Evolutionary conservation across 2,797 vertebrate genomes (phyloP).

Genomic region (Delichon dasypus): DNA sequence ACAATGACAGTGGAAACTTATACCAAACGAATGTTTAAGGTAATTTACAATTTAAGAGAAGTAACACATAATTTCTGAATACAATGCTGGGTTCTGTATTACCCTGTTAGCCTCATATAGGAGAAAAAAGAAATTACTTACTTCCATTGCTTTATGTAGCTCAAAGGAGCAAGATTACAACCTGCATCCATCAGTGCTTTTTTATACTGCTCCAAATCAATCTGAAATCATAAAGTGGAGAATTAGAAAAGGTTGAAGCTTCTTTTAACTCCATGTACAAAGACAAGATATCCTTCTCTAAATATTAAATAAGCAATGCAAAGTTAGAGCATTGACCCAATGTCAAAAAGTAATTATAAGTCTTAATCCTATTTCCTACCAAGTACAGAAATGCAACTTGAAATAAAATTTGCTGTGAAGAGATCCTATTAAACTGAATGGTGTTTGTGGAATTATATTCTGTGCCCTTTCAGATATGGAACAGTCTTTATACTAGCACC

Average conservation of each 20-base stretch:
- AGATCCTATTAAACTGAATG: background rate
- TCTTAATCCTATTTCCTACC: background rate
- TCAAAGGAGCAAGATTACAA: slow-evolving; percentile 92
- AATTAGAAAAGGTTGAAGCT: background rate
- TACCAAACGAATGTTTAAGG: background rate
- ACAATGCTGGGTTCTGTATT: background rate
- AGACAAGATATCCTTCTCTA: background rate
- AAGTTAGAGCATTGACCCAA: background rate
- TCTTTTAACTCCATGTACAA: background rate
- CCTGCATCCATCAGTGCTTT: slow-evolving; percentile 88
- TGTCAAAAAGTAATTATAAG: background rate
- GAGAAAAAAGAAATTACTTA: slow-evolving; percentile 75
- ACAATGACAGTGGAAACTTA: background rate
- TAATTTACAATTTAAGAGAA: background rate
- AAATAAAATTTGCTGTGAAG: background rate
- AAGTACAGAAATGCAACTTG: background rate
- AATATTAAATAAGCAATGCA: background rate
- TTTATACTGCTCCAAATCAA: slow-evolving; percentile 94
- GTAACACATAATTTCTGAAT: background rate
- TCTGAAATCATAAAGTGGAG: slow-evolving; percentile 76
- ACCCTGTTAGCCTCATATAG: background rate
- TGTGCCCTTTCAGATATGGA: background rate
- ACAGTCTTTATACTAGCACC: background rate
- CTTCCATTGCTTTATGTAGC: slow-evolving; percentile 99
- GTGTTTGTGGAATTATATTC: background rate